A percentile compares a stretch with the other conserved stretches of the same genome.
Evolutionary conservation across 2,113 vertebrate genomes (phyloP).

Genomic region (Microcebus murinus): DNA sequence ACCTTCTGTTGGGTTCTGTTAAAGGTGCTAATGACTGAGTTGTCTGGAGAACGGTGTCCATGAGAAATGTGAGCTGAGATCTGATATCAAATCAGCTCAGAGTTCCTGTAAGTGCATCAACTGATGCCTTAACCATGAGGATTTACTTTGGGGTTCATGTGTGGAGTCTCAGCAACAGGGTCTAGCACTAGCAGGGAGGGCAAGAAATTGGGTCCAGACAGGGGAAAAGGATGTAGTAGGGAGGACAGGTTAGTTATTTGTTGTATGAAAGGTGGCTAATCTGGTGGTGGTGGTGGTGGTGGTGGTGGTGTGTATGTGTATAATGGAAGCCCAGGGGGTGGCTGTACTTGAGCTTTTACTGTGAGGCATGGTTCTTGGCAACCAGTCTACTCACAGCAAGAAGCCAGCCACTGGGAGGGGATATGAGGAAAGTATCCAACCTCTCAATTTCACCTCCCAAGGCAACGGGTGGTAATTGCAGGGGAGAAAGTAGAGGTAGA

Average conservation of each 20-base stretch:
- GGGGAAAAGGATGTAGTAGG: not conserved
- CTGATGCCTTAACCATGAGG: not conserved
- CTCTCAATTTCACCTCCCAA: not conserved
- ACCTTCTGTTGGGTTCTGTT: not conserved
- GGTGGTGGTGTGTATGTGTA: not conserved
- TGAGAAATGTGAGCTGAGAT: not conserved
- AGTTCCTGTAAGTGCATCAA: not conserved
- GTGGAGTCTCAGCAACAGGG: not conserved
- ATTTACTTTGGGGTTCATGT: not conserved
- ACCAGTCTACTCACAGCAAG: not conserved
- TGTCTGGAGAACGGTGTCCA: not conserved
- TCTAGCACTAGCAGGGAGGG: not conserved
- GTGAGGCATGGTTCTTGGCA: not conserved
- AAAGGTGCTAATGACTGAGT: not conserved
- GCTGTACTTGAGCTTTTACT: not conserved
- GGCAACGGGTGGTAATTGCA: not conserved
- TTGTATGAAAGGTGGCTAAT: not conserved
- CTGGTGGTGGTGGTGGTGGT: not conserved
- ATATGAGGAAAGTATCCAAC: not conserved
- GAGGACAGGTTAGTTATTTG: not conserved
- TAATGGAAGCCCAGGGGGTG: not conserved
- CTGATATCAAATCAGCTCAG: not conserved
- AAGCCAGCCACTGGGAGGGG: no score
- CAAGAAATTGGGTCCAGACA: not conserved
- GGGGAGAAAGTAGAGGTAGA: not conserved